Evolutionary conservation across 1,140 invertebrate genomes (phyloP).

Genomic region (Eurosta solidaginis): DNA sequence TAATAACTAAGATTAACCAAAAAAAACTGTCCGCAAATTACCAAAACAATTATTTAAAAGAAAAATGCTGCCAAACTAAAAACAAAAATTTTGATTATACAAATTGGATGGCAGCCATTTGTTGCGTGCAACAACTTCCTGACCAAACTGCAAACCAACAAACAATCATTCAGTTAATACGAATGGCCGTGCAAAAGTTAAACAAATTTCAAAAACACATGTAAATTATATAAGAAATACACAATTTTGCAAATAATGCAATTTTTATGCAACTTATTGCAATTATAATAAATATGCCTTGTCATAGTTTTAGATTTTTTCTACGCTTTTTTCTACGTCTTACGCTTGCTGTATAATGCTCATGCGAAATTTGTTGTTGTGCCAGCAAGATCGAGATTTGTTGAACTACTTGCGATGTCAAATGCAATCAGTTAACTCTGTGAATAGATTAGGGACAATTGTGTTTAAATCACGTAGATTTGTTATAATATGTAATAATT

Average conservation of each 20-base stretch:
- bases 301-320: conserved; percentile 5
- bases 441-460: conserved; percentile 2
- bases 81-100: no score
- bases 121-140: conserved; percentile 20
- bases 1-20: no score
- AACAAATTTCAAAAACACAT: neutral
- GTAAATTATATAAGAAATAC: neutral
- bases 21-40: neutral
- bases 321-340: neutral
- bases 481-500: neutral
- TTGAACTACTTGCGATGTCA: neutral
- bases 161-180: neutral
- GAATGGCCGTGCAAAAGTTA: no score
- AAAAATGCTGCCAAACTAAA: no score
- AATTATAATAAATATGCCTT: conserved; percentile 25
- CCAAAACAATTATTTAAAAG: no score
- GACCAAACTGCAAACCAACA: neutral
- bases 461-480: neutral
- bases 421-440: neutral
- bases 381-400: neutral
- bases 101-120: neutral
- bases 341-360: neutral
- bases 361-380: neutral
- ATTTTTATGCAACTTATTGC: conserved; percentile 19
- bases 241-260: neutral